Conservation (phyloP, 2,113 vertebrate species). For the Burhinus bistriatus region DNA sequence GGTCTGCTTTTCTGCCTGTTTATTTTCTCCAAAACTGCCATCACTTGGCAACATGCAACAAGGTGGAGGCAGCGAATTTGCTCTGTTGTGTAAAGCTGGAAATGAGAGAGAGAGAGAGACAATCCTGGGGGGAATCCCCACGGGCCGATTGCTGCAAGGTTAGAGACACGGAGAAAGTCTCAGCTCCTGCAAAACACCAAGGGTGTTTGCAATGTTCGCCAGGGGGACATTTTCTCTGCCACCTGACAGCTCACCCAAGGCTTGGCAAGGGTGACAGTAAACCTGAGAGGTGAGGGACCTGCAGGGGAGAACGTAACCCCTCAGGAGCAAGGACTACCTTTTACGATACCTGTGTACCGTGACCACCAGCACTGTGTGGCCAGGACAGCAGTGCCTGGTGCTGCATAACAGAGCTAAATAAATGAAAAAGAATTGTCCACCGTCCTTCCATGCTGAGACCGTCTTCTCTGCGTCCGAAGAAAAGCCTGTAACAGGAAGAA, state of each 20-base stretch:
- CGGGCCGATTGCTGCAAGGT: rapidly evolving
- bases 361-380: not conserved
- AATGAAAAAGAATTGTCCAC: not conserved
- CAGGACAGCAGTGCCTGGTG: not conserved
- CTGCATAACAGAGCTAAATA: not conserved
- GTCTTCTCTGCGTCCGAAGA: not conserved
- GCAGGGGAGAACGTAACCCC: not conserved
- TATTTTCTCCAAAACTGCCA: not conserved
- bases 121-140: not conserved
- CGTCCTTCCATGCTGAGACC: not conserved
- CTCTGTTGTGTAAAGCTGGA: not conserved
- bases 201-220: rapidly evolving
- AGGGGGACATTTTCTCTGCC: not conserved
- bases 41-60: not conserved
- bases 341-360: rapidly evolving
- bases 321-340: not conserved
- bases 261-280: not conserved
- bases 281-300: not conserved
- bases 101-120: not conserved
- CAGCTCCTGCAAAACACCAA: rapidly evolving
- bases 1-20: rapidly evolving
- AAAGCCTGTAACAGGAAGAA: not conserved
- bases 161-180: rapidly evolving
- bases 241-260: not conserved
- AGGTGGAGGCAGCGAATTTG: not conserved